phyloP scores from a whole-genome alignment of 2,113 vertebrate genomes.

The Cyanoderma ruficeps region DNA sequence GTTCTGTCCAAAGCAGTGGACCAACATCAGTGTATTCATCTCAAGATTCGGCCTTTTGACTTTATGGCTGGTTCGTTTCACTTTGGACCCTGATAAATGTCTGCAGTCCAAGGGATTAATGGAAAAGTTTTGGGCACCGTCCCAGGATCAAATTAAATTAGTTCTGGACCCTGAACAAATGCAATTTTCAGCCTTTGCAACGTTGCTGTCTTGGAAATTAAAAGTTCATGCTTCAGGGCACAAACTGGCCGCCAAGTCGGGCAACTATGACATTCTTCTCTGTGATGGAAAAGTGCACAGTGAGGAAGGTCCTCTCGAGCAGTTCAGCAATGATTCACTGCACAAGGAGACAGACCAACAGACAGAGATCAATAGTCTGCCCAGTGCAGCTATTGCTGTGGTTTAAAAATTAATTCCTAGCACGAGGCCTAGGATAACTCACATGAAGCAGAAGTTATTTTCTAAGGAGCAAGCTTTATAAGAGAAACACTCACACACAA shows the following conservation, averaged over 20 bases:
- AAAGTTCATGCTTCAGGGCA: slow-evolving; percentile 44
- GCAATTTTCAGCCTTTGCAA: slow-evolving; percentile 29
- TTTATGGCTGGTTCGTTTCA: neutral
- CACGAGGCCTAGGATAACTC: neutral
- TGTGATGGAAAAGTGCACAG: neutral
- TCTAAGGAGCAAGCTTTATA: neutral
- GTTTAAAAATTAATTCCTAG: neutral
- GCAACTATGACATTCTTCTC: neutral
- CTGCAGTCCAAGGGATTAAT: neutral
- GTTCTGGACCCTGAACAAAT: slow-evolving; percentile 24
- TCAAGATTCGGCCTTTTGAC: neutral
- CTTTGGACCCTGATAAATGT: neutral
- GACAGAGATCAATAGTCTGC: neutral
- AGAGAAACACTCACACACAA: neutral
- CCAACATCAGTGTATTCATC: neutral
- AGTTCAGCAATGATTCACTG: neutral
- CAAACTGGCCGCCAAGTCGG: neutral
- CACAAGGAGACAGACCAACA: neutral
- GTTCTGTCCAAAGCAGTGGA: neutral
- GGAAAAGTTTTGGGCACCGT: neutral
- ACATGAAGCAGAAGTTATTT: neutral
- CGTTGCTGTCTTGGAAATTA: slow-evolving; percentile 29
- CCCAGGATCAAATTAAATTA: slow-evolving; percentile 51
- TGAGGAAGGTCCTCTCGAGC: neutral
- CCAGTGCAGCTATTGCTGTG: neutral